Conservation (phyloP, 1,140 invertebrate species). For the Hirudo medicinalis region DNA sequence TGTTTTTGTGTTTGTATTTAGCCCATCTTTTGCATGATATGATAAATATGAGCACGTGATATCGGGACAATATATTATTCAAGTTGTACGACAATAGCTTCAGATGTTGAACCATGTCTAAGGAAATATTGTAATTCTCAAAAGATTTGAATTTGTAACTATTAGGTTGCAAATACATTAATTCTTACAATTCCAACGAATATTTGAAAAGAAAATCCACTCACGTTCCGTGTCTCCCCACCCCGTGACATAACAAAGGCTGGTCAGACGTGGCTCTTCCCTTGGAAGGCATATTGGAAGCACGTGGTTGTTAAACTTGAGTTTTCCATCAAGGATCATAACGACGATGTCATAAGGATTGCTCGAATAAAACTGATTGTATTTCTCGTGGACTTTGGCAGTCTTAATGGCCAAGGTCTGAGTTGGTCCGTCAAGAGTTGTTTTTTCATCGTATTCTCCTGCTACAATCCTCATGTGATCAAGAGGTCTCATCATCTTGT, state of each 20-base stretch:
- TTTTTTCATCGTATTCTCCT: slow-evolving; percentile 7
- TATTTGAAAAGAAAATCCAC: not conserved
- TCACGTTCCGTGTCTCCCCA: slow-evolving; percentile 15
- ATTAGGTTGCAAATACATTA: not conserved
- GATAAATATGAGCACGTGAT: no score
- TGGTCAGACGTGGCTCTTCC: slow-evolving; percentile 49
- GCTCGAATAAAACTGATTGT: not conserved
- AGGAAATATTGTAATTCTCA: no score
- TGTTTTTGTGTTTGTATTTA: no score
- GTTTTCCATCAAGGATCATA: slow-evolving; percentile 67
- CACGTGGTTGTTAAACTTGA: slow-evolving; percentile 81
- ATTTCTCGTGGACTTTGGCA: not conserved
- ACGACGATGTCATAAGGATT: slow-evolving; percentile 65
- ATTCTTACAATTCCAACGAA: not conserved
- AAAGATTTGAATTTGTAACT: no score
- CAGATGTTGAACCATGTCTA: no score
- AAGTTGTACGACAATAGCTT: no score
- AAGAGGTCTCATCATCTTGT: not conserved
- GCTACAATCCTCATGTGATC: not conserved
- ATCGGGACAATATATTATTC: no score
- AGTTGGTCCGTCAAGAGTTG: not conserved
- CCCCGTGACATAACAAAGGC: slow-evolving; percentile 4
- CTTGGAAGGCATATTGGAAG: slow-evolving; percentile 80
- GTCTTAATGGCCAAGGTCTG: not conserved
- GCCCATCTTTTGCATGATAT: no score